Conservation (phyloP, 2,113 vertebrate genomes). For the Takifugu flavidus region DNA sequence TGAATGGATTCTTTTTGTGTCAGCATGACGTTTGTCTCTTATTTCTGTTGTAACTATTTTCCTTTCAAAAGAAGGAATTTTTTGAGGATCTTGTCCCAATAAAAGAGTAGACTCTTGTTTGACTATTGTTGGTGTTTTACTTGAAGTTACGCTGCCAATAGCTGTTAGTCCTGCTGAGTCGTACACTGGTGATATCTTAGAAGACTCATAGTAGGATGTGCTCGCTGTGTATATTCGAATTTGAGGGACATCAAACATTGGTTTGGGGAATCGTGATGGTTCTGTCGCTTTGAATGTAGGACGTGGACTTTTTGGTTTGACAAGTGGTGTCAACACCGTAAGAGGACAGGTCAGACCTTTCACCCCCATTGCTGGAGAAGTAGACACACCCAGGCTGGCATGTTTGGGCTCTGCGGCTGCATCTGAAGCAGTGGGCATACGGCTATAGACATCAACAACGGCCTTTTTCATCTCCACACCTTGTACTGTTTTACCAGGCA, state of each 20-base stretch:
- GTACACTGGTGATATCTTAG: conserved; percentile 62
- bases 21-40: conserved; percentile 20
- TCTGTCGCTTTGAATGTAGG: conserved; percentile 57
- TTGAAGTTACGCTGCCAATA: conserved; percentile 52
- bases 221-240: conserved; percentile 74
- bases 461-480: conserved; percentile 25
- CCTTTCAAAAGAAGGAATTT: conserved; percentile 41
- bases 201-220: conserved; percentile 66
- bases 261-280: conserved; percentile 64
- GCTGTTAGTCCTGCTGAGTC: conserved; percentile 61
- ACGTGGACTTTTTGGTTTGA: conserved; percentile 60
- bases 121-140: conserved; percentile 47
- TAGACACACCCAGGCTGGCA: conserved; percentile 17
- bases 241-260: conserved; percentile 77
- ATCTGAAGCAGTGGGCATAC: conserved; percentile 16
- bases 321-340: conserved; percentile 45
- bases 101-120: conserved; percentile 31
- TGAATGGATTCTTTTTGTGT: conserved; percentile 31
- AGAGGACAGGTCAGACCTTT: conserved; percentile 43
- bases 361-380: neutral
- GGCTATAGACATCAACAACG: conserved; percentile 14
- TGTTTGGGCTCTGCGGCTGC: conserved; percentile 26
- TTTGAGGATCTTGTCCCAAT: conserved; percentile 22
- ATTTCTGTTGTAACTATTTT: conserved; percentile 32
- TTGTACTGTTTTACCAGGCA: conserved; percentile 19